Percentiles rank a stretch among this genome's conserved stretches.
Conservation (phyloP, 2,113 vertebrate genomes). For the Acinonyx jubatus region DNA sequence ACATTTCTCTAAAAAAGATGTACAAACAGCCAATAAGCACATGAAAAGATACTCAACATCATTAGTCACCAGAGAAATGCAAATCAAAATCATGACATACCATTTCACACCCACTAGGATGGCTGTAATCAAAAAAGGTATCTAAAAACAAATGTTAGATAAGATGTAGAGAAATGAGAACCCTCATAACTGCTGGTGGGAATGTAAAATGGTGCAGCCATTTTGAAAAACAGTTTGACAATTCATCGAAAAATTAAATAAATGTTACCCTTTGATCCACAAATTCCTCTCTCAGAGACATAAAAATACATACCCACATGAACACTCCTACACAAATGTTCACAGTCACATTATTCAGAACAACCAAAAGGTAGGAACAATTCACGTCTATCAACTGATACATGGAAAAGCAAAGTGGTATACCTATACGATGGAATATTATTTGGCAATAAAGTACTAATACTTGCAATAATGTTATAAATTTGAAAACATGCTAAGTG, state of each 20-base stretch:
- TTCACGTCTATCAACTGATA: background rate
- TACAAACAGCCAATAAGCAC: background rate
- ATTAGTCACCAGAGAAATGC: background rate
- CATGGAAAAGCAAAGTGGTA: background rate
- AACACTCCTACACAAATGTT: background rate
- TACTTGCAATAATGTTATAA: background rate
- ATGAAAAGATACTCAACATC: background rate
- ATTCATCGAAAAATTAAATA: background rate
- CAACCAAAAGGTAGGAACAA: background rate
- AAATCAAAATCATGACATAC: background rate
- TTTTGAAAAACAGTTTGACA: background rate
- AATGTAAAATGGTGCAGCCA: background rate
- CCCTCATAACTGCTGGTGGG: background rate
- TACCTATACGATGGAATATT: background rate
- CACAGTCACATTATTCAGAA: background rate
- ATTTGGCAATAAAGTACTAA: background rate
- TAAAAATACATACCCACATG: background rate
- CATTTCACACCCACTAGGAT: background rate
- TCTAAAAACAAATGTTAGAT: background rate
- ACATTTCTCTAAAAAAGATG: background rate
- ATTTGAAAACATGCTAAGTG: background rate
- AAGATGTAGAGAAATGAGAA: background rate
- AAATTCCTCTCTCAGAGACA: slow-evolving; percentile 4
- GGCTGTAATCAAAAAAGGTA: background rate
- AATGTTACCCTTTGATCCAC: background rate